Conservation (phyloP, 2,797 vertebrate genomes). For the Eupleurogrammus muticus region DNA sequence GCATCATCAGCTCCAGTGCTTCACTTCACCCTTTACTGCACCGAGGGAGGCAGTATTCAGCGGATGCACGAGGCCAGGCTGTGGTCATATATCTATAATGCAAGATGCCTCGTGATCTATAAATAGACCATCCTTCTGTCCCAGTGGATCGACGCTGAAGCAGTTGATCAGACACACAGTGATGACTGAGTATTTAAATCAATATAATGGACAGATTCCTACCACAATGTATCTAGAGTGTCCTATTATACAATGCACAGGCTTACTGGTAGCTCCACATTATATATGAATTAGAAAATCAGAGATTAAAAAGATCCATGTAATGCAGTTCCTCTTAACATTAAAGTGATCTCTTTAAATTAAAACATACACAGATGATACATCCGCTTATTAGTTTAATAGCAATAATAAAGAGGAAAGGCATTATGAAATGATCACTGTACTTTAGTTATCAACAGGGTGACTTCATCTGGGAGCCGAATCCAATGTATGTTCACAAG, state of each 20-base stretch:
- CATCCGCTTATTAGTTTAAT: slow-evolving; percentile 3
- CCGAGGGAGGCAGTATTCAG: slow-evolving; percentile 27
- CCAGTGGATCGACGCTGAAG: slow-evolving; percentile 18
- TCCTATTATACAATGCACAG: neutral
- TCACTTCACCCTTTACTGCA: slow-evolving; percentile 48
- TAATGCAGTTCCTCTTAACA: slow-evolving; percentile 2
- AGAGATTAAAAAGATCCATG: slow-evolving; percentile 13
- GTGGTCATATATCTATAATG: slow-evolving; percentile 50
- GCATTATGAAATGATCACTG: slow-evolving; percentile 1
- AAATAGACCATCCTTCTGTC: slow-evolving; percentile 59
- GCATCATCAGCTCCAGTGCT: slow-evolving; percentile 48
- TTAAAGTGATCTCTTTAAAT: slow-evolving; percentile 12
- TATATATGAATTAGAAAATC: slow-evolving; percentile 5
- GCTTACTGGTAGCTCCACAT: slow-evolving; percentile 19
- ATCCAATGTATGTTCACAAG: neutral
- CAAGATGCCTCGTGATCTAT: slow-evolving; percentile 45
- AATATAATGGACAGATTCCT: slow-evolving; percentile 31
- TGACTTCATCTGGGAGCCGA: neutral
- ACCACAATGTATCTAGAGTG: neutral
- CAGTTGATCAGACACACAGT: slow-evolving; percentile 38
- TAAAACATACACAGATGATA: slow-evolving; percentile 3
- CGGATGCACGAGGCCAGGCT: slow-evolving; percentile 51
- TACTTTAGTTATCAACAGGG: neutral
- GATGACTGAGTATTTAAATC: slow-evolving; percentile 30
- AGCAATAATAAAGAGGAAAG: neutral